A percentile compares a stretch with the other conserved stretches of the same genome.
Evolutionary conservation across 2,797 vertebrate species (phyloP).

Genomic region (Buceros bicornis): DNA sequence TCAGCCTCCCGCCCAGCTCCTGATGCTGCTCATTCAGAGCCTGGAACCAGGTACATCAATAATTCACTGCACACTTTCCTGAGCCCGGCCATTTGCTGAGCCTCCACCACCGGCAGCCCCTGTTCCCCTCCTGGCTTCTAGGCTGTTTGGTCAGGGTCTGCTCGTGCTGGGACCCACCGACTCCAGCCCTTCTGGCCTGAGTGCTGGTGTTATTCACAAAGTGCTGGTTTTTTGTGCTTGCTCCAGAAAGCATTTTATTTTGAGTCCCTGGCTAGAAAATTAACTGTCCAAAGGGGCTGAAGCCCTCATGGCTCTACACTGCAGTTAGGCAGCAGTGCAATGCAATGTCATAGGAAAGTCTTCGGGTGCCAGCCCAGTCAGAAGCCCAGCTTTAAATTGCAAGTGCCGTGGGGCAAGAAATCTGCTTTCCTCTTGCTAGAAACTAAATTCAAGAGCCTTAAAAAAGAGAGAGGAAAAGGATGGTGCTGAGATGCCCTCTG

Average conservation of each 20-base stretch:
- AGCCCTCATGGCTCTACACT: not conserved
- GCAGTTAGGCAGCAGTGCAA: not conserved
- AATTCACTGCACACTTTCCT: conserved; percentile 49
- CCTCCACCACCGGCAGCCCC: not conserved
- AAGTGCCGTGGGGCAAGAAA: not conserved
- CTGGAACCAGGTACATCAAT: conserved; percentile 55
- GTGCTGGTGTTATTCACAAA: not conserved
- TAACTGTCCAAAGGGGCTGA: not conserved
- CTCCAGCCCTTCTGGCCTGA: not conserved
- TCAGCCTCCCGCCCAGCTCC: conserved; percentile 20
- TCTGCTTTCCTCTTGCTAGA: not conserved
- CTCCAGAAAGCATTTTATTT: not conserved
- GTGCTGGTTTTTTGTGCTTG: not conserved
- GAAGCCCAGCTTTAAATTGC: not conserved
- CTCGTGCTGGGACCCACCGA: fast-evolving
- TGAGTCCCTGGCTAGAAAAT: not conserved
- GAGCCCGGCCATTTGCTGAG: conserved; percentile 16
- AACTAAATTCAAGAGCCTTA: not conserved
- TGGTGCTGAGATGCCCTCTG: not conserved
- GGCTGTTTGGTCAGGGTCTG: not conserved
- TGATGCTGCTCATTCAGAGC: conserved; percentile 41
- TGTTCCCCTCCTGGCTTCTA: not conserved
- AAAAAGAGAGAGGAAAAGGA: not conserved
- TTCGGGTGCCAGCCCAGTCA: not conserved
- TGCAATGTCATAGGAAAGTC: not conserved